Base-by-base conservation (phyloP, 2,797 vertebrate species). In the Aldrovandia affinis region DNA sequence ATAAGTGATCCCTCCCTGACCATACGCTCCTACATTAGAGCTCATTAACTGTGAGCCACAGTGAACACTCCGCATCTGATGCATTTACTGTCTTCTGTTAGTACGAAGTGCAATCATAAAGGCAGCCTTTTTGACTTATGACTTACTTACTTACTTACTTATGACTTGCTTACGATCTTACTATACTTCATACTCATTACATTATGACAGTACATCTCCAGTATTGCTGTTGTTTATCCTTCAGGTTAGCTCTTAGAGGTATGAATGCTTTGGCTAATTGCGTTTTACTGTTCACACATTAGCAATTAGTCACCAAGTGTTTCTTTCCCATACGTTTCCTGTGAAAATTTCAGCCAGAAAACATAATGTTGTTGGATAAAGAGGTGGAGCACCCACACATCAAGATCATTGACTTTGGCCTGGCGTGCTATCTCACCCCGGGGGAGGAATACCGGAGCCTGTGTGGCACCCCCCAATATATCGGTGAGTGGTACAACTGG, bases 341-440 rank as follows among this genome's bases (percentile, higher is more conserved):
- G 18, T 81, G n/a, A 73, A 36, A 22, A 39, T 33, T 82, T n/a
- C 86, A 93, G 92, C 90, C 89, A 0, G 92, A 94, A 91, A 94
- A 92, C 78, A 89, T 90, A 52, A 88, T 89, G 93, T 86, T 93
- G 85, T 89, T 88, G 39, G 81, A 92, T 78, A 94, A 91, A 55
- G 87, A 87, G 0, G 68, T 86, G 42, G 87, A 90, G 30, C 86
- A 90, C 14, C 90, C 91, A 8, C 9, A 30, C 10, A 90, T 93
- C 88, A 94, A 90, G 87, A 91, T 93, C 80, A 93, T 91, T 0
- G 92, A 94, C 80, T 92, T 93, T 0, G 89, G 92, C 42, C 77
- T 92, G 84, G 90, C 93, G 3, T 89, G 91, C 79, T 90, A 50
- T 68, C 84, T 85, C 63, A 80, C 88, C 81, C 89, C 89, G 0